Evolutionary conservation across 2,888 invertebrate species (phyloP), one percentile per base, ranked within the genome.

Genomic region (Agriotes lineatus): DNA sequence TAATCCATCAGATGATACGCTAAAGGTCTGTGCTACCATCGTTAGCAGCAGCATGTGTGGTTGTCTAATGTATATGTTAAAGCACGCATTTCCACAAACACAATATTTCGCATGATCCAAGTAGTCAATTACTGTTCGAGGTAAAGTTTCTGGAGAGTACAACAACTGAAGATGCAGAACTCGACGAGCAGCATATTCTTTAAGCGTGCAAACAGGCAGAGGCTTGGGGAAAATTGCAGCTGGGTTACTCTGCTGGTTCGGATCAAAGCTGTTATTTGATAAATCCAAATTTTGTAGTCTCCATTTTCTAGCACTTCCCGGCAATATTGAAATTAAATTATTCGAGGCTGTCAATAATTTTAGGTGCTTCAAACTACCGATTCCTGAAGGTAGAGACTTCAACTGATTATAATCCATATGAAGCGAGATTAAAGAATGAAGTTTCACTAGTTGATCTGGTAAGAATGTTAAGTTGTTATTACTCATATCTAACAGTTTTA

Each of bases 341-440:
- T 85, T 83, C 0, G 89, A 86, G 39, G 89, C 80, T 64, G 87
- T 86, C 10, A 91, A 82, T 74, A 86, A 86, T 77, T 86, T 87
- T 58, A 90, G 81, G 63, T 81, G 83, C 62, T 73, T 82, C 48
- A 92, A 85, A 20, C 88, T 88, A 4, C 93, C 91, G 52, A 94
- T 83, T 12, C 90, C 89, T 52, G 88, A 87, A 0, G 94, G 93
- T 62, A 94, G 79, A 22, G 78, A 79, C 33, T 75, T 81, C 1
- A 94, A 79, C 33, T 80, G 75, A 82, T 94, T 94, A 59, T 89
- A 83, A 76, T 88, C 88, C 4, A 93, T 69, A 78, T 90, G 90
- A 1, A 94, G 83, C 18, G 88, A 89, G 0, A 89, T 85, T 67
- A 94, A 82, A 14, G 84, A 86, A 73, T 87, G 85, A 16, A 92